Conservation (phyloP, 2,888 invertebrate genomes). For the Diarsia dahlii region DNA sequence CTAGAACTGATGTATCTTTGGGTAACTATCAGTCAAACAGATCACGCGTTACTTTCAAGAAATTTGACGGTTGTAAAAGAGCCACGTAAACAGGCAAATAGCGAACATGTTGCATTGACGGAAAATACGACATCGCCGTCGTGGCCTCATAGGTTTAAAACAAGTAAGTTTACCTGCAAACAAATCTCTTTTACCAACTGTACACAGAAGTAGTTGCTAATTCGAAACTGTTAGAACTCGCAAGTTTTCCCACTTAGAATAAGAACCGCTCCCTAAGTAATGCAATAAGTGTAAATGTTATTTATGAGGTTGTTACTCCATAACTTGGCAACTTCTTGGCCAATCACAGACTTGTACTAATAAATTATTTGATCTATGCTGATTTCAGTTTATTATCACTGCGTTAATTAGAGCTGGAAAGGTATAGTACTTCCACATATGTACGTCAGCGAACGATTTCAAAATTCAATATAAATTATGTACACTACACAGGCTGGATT, state of each 20-base stretch:
- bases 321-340: conserved; percentile 41
- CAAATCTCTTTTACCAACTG: conserved; percentile 7
- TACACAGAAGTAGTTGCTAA: conserved; percentile 25
- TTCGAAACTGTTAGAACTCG: conserved; percentile 29
- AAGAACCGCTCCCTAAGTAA: conserved; percentile 55
- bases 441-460: not conserved
- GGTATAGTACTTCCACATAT: no score
- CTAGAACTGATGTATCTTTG: no score
- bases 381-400: conserved; percentile 10
- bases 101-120: no score
- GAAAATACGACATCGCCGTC: no score
- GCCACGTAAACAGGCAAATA: no score
- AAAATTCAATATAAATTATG: no score
- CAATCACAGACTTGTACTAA: conserved; percentile 39
- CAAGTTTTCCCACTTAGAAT: conserved; percentile 30
- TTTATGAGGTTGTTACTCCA: conserved; percentile 47
- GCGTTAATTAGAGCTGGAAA: not conserved
- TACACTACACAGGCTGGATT: not conserved
- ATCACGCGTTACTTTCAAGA: no score
- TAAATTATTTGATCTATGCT: conserved; percentile 9
- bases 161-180: no score
- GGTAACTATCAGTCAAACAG: no score
- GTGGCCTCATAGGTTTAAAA: no score
- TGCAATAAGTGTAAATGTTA: conserved; percentile 61
- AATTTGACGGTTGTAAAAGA: no score